Base-by-base conservation (phyloP, 2,888 invertebrate species). In the Lutraria lutraria region DNA sequence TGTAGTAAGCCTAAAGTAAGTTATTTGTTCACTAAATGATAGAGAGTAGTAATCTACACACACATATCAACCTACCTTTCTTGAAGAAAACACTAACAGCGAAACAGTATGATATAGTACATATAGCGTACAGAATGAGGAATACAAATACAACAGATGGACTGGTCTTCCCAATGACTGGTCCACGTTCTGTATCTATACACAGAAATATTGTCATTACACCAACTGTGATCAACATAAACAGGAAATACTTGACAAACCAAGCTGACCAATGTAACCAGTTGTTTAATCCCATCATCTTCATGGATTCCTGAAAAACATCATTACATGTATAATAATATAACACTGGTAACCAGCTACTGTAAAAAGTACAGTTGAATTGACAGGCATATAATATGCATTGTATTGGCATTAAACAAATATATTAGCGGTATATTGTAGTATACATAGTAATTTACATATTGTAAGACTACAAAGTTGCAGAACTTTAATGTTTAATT, bases 221-320 rank as follows among this genome's bases (percentile, higher is more conserved):
- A 21, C 97, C 93, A 0, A 98, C 97, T 0, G 98, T 97, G 68
- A 98, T 95, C 0, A 98, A 93, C 87, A 98, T 97, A 95, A 98
- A 98, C 6, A 98, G 93, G 93, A 98, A 97, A 87, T 98, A 98
- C 95, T 98, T 98, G 79, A 98, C 97, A 96, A 98, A 98, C 98
- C 98, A 98, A 0, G 98, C 98, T 0, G 97, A 96, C 98, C 99
- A 99, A 95, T 98, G 98, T 92, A 98, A 97, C 98, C 98, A 98
- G 86, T 98, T 98, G 56, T 98, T 97, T 53, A 99, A 97, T 1
- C 99, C 99, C 98, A 98, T 98, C 97, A 99, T 98, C 97, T 98
- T 98, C 98, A 99, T 98, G 0, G 98, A 98, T 97, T 99, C 99
- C 98, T 98, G 97, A 60, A 88, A 90, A 25, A 21, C n/a, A 68